Conservation (phyloP, 2,113 vertebrate species). For the Axis porcinus region DNA sequence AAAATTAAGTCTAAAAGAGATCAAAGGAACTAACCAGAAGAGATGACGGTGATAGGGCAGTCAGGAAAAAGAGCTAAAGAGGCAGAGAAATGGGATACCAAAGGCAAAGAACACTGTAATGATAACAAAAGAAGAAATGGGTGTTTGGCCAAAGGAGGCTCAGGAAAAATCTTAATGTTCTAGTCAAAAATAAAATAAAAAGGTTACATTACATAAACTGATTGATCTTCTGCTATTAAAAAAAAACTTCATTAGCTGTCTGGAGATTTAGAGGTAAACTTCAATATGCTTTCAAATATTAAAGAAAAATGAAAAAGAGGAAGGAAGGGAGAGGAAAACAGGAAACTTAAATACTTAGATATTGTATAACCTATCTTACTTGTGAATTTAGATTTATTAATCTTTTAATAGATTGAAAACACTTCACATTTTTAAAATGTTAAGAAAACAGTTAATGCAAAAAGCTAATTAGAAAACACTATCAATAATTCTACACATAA, state of each 20-base stretch:
- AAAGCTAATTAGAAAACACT: conserved; percentile 9
- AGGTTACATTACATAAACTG: neutral
- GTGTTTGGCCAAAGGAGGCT: neutral
- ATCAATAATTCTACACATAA: neutral
- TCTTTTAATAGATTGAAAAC: neutral
- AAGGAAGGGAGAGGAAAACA: neutral
- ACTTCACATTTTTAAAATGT: neutral
- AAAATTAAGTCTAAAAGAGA: neutral
- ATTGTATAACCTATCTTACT: neutral
- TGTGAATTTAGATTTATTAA: conserved; percentile 8
- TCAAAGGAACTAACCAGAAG: neutral
- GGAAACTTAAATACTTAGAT: neutral
- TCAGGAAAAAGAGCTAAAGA: neutral
- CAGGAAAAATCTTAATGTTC: neutral
- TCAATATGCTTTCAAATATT: neutral
- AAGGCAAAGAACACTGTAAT: neutral
- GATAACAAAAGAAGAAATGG: neutral
- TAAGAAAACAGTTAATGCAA: conserved; percentile 6
- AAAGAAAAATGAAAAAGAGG: neutral
- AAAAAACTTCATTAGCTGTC: neutral
- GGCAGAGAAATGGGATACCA: neutral
- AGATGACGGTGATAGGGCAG: neutral
- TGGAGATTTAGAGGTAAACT: neutral
- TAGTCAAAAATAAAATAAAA: conserved; percentile 9
- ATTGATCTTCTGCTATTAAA: neutral